Evolutionary conservation across 2,888 invertebrate species (phyloP), one percentile per base, ranked within the genome.

Genomic region (Macrostomum cliftonense): DNA sequence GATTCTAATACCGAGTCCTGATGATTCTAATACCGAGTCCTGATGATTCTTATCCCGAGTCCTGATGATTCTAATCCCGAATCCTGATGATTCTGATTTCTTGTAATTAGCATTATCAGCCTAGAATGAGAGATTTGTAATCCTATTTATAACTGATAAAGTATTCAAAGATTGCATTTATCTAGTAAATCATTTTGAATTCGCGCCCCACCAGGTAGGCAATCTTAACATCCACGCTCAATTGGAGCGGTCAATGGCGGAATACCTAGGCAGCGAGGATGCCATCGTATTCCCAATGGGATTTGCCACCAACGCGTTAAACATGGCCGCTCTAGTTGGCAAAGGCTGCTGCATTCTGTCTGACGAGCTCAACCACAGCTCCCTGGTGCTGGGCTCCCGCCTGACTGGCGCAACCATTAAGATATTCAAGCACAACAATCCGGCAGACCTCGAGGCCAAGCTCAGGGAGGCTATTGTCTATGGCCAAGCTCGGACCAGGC

Each of bases 201-300:
- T n/a, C n/a, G n/a, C n/a, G n/a, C n/a, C n/a, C n/a, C n/a, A n/a
- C 53, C 89, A 93, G 73, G 74, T 86, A 58, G 93, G 87, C 77
- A 55, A 59, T 49, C 42, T 61, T 46, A 58, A 61, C 19, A 74
- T 86, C 58, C 91, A 88, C 62, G 59, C 66, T 0, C 80, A 89
- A 63, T 73, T 95, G 50, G 95, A 97, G 73, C 68, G 73, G 48
- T 68, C 83, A 54, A 81, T 85, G 1, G 88, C 95, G 0, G 74
- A 77, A 59, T 97, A 87, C 75, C 74, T 95, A 38, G 87, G 87
- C 2, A 82, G 82, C 0, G 93, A 97, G 70, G 84, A 84, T 63
- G 86, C 91, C 37, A 80, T 93, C 49, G 83, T 86, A 40, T 86
- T 89, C 71, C 89, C 89, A 55, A 95, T 95, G 95, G 95, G 95